Conservation (phyloP, 2,113 vertebrate species). For the Ascaphus truei region DNA sequence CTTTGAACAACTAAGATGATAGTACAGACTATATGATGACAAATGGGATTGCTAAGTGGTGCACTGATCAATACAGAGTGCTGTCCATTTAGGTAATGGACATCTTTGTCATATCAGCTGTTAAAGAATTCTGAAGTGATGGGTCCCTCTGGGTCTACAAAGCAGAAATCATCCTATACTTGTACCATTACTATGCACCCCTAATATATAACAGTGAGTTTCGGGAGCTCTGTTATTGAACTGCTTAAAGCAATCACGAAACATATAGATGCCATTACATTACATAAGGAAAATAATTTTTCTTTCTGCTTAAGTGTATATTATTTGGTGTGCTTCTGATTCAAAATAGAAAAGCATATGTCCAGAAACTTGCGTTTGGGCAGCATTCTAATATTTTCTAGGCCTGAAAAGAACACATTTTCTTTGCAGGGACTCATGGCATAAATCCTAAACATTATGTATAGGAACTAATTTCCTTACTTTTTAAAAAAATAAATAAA, state of each 20-base stretch:
- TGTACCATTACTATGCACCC: conserved; percentile 45
- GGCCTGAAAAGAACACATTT: too few relatives aligned
- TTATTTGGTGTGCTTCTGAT: too few relatives aligned
- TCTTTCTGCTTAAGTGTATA: not conserved
- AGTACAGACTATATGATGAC: conserved; percentile 72
- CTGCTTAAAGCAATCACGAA: conserved; percentile 33
- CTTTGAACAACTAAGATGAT: conserved; percentile 60
- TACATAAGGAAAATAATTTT: not conserved
- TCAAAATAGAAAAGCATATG: too few relatives aligned
- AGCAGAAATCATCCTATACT: conserved; percentile 45
- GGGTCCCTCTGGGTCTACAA: conserved; percentile 74
- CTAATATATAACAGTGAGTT: conserved; percentile 45
- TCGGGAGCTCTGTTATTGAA: conserved; percentile 45
- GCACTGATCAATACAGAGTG: conserved; percentile 82
- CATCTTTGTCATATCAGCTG: conserved; percentile 71
- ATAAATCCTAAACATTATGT: not conserved
- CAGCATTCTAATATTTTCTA: not conserved
- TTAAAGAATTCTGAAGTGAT: conserved; percentile 71
- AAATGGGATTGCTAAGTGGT: conserved; percentile 68
- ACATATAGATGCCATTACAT: not conserved
- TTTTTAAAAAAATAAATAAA: conserved; percentile 23
- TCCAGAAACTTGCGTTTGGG: too few relatives aligned
- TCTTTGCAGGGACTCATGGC: too few relatives aligned
- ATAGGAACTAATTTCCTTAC: conserved; percentile 18
- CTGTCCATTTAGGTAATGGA: conserved; percentile 93